Percentiles rank a stretch among this genome's conserved stretches.
Conservation (phyloP, 2,113 vertebrate species). For the Vidua macroura region DNA sequence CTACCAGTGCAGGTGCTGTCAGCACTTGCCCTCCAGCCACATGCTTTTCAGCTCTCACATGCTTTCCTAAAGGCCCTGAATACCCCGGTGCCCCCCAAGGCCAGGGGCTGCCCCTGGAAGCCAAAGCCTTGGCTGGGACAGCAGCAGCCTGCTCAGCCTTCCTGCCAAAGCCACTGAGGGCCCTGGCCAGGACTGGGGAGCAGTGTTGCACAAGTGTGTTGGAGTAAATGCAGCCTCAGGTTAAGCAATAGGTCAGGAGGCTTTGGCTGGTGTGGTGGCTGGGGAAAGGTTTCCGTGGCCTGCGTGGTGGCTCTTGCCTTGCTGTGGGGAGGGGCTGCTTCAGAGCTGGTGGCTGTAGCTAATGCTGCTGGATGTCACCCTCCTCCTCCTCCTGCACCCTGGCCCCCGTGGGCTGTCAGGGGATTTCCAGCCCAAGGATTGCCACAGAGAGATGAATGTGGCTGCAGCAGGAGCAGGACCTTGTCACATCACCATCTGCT, state of each 20-base stretch:
- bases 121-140: neutral
- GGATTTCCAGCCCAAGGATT: neutral
- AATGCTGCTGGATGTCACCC: neutral
- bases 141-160: neutral
- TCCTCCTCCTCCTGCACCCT: neutral
- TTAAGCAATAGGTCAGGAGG: constrained; percentile 38
- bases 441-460: fast-evolving
- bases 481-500: fast-evolving
- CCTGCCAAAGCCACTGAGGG: neutral
- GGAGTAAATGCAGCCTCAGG: neutral
- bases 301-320: neutral
- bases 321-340: neutral
- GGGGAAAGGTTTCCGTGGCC: neutral
- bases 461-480: no score
- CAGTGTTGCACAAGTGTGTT: neutral
- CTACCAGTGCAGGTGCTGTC: neutral
- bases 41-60: fast-evolving
- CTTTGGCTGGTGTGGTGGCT: neutral
- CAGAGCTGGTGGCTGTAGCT: no score
- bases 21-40: neutral
- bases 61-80: no score
- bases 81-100: fast-evolving
- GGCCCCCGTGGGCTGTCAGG: neutral
- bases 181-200: neutral
- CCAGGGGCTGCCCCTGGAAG: neutral